phyloP scores from a whole-genome alignment of 2,797 vertebrate species.

The Cuculus canorus region DNA sequence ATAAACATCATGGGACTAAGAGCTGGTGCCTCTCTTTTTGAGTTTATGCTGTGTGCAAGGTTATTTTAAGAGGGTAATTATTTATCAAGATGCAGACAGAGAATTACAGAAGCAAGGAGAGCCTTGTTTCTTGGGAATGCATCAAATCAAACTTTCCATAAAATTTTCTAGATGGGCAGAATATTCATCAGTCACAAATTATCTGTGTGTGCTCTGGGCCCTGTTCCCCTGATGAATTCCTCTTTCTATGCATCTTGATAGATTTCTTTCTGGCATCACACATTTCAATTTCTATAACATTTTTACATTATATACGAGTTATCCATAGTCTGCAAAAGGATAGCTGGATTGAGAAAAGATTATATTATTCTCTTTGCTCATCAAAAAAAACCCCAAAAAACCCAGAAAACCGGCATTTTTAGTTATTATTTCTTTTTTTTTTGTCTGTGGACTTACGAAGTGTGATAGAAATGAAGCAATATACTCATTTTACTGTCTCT shows the following conservation, averaged over 20 bases:
- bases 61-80: neutral
- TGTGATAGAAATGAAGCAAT: neutral
- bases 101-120: neutral
- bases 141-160: neutral
- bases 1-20: neutral
- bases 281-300: neutral
- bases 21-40: fast-evolving
- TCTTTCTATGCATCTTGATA: neutral
- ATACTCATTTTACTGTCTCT: neutral
- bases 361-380: neutral
- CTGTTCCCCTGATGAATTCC: neutral
- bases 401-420: neutral
- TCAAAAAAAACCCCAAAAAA: neutral
- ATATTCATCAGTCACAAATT: neutral
- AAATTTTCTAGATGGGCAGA: neutral
- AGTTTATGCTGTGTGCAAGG: neutral
- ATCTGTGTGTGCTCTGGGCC: neutral
- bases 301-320: neutral
- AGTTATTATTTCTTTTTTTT: neutral
- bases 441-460: neutral
- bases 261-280: neutral
- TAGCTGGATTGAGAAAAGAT: neutral
- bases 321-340: neutral
- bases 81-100: neutral
- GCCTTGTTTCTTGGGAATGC: neutral